Conservation (phyloP, 2,888 invertebrate species). For the Torymus auratus region DNA sequence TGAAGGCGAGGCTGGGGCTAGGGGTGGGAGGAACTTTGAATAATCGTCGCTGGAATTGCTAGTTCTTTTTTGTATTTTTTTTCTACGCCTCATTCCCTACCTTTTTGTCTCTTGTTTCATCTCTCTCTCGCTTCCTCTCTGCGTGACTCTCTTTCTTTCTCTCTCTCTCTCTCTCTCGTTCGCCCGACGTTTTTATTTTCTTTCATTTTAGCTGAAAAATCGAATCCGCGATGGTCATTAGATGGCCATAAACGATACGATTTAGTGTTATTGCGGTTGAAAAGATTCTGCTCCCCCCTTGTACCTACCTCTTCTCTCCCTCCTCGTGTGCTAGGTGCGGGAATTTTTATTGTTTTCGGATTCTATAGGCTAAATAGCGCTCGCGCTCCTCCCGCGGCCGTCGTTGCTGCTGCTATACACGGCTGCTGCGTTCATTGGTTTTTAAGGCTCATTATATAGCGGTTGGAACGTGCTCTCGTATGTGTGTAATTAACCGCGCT, state of each 20-base stretch:
- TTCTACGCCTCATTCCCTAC: constrained; percentile 1
- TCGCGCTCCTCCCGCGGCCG: too few species aligned
- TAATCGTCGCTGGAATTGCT: constrained; percentile 57
- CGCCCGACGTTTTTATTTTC: constrained; percentile 48
- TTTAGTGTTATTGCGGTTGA: constrained; percentile 56
- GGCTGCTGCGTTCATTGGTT: constrained; percentile 40
- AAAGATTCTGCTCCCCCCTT: constrained; percentile 37
- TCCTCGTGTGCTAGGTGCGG: neutral
- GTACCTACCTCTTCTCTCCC: neutral
- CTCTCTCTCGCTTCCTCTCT: constrained; percentile 9
- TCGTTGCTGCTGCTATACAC: too few species aligned
- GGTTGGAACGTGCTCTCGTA: constrained; percentile 2
- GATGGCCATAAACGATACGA: constrained; percentile 54
- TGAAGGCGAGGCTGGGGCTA: constrained; percentile 3
- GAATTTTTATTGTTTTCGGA: constrained; percentile 55
- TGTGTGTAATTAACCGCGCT: constrained; percentile 38
- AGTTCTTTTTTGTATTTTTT: constrained; percentile 50
- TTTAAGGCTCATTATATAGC: constrained; percentile 46
- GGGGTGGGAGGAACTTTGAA: constrained; percentile 51
- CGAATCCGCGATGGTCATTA: constrained; percentile 54
- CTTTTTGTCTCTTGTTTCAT: neutral
- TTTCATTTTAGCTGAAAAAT: constrained; percentile 51
- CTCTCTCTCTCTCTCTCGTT: constrained; percentile 8
- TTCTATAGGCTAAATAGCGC: constrained; percentile 47
- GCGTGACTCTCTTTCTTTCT: neutral